Evolutionary conservation across 1,140 invertebrate species (phyloP).

Genomic region (Apis laboriosa): DNA sequence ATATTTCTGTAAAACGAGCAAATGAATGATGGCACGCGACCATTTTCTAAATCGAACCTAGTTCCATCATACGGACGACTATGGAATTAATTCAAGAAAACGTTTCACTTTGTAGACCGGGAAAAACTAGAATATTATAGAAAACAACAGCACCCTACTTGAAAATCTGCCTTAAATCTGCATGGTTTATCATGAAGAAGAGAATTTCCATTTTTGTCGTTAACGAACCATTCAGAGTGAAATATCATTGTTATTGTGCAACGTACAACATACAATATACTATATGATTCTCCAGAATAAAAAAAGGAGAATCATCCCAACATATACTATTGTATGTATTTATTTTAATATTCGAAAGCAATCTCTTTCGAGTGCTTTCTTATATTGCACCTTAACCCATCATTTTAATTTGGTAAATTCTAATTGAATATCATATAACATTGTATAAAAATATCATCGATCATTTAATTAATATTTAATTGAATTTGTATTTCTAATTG

Average conservation of each 20-base stretch:
- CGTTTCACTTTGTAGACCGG: neutral
- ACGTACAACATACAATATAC: neutral
- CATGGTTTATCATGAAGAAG: neutral
- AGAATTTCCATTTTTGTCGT: conserved; percentile 1
- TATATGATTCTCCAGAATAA: neutral
- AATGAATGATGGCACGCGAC: neutral
- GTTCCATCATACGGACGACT: neutral
- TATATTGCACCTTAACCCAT: neutral
- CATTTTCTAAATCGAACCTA: conserved; percentile 8
- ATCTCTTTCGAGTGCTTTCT: neutral
- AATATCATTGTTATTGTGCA: neutral
- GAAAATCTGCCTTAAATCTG: neutral
- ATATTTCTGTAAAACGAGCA: neutral
- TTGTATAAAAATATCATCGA: conserved; percentile 7
- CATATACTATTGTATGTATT: neutral
- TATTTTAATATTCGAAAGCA: neutral
- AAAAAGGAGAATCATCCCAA: neutral
- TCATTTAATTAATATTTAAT: conserved; percentile 19
- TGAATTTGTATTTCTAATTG: neutral
- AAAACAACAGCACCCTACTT: neutral
- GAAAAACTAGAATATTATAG: neutral
- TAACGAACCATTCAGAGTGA: neutral
- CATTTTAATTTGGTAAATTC: conserved; percentile 16
- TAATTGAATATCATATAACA: conserved; percentile 5
- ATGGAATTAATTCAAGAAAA: conserved; percentile 6